phyloP scores from a whole-genome alignment of 2,888 invertebrate species.

The Caenorhabditis doughertyi region DNA sequence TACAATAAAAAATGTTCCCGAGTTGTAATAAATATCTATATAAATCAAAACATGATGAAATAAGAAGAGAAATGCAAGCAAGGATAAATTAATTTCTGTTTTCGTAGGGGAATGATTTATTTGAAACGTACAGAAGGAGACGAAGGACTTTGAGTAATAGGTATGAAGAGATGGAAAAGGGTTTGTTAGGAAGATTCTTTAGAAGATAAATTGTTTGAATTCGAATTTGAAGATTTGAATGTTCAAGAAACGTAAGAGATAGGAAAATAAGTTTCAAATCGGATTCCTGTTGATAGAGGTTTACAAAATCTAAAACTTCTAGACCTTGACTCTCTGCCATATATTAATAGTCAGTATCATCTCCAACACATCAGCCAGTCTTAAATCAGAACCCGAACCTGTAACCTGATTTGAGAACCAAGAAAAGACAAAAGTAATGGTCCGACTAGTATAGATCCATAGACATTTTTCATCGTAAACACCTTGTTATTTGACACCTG shows the following conservation, averaged over 20 bases:
- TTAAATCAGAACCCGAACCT: too few species aligned
- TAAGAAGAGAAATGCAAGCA: neutral
- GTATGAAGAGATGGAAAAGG: neutral
- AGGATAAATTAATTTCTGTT: neutral
- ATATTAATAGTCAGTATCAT: too few species aligned
- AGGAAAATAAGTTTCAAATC: neutral
- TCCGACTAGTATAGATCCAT: slow-evolving; percentile 17
- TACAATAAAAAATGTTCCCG: neutral
- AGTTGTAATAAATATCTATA: neutral
- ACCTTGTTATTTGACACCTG: slow-evolving; percentile 33
- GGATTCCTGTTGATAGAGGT: neutral
- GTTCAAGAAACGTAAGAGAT: too few species aligned
- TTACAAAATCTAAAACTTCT: neutral
- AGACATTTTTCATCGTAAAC: slow-evolving; percentile 30
- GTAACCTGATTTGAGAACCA: too few species aligned
- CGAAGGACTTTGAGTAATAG: too few species aligned
- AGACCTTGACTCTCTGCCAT: neutral
- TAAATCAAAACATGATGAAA: neutral
- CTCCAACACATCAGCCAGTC: too few species aligned
- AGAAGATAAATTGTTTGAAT: neutral
- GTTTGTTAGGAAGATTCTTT: neutral
- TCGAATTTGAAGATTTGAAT: too few species aligned
- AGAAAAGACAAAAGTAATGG: neutral
- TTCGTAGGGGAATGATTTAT: neutral
- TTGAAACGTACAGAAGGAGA: neutral